Evolutionary conservation across 2,113 vertebrate genomes (phyloP).

Genomic region (Charadrius vociferus): DNA sequence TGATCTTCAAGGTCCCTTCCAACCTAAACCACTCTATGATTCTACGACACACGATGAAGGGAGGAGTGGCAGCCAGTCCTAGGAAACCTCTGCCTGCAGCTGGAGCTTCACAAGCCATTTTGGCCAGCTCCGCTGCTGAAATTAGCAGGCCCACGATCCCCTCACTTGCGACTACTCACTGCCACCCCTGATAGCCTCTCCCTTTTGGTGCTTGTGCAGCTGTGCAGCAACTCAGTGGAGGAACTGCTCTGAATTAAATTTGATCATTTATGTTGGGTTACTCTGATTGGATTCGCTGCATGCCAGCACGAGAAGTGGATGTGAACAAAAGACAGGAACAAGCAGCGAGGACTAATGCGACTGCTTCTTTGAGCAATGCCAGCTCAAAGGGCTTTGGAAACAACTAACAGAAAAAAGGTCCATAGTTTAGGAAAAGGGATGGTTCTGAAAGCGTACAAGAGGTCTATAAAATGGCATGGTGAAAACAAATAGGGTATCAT

Average conservation of each 20-base stretch:
- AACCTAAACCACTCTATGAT: too few species aligned
- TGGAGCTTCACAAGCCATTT: background rate
- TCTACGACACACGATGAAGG: rapidly evolving
- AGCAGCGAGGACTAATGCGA: background rate
- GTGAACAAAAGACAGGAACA: background rate
- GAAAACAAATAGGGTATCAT: background rate
- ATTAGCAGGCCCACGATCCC: background rate
- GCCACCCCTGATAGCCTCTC: background rate
- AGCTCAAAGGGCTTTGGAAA: background rate
- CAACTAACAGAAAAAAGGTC: background rate
- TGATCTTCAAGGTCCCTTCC: too few species aligned
- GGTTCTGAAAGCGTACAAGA: background rate
- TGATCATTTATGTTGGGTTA: background rate
- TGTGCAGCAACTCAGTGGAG: background rate
- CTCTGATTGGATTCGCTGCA: background rate
- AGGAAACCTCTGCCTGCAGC: background rate
- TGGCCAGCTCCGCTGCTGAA: background rate
- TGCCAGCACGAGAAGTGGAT: background rate
- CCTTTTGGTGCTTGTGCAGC: background rate
- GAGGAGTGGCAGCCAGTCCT: background rate
- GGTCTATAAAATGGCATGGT: background rate
- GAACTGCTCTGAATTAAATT: background rate
- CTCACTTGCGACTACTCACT: rapidly evolving
- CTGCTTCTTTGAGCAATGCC: background rate
- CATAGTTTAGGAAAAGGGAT: background rate